Evolutionary conservation across 1,140 invertebrate species (phyloP).

Genomic region (Atopsyche davidsoni): DNA sequence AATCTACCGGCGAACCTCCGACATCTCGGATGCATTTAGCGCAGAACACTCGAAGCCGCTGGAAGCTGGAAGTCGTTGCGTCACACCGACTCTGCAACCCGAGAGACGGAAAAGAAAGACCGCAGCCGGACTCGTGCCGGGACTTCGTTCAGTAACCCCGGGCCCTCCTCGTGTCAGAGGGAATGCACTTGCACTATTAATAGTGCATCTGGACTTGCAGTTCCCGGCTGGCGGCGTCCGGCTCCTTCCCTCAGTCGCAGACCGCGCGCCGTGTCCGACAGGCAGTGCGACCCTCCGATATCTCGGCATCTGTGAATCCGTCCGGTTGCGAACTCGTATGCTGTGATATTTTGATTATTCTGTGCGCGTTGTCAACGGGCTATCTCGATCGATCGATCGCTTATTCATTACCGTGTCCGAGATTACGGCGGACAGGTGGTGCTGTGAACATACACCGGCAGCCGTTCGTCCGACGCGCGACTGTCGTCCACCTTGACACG

Average conservation of each 20-base stretch:
- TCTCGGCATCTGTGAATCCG: no score
- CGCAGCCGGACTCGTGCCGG: neutral
- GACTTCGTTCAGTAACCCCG: constrained; percentile 13
- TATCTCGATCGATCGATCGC: neutral
- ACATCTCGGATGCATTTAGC: neutral
- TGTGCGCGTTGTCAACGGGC: neutral
- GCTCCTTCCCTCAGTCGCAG: neutral
- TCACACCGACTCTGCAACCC: neutral
- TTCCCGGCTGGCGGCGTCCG: neutral
- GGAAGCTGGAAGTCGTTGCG: no score
- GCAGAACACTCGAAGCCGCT: constrained; percentile 5
- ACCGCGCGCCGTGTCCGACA: no score
- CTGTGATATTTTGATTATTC: neutral
- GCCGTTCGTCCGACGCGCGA: neutral
- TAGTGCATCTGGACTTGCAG: no score
- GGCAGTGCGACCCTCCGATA: no score
- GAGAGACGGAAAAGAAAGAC: neutral
- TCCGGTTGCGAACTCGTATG: neutral
- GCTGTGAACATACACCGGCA: neutral
- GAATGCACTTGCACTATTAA: constrained; percentile 7
- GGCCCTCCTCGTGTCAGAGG: no score
- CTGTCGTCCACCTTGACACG: constrained; percentile 25
- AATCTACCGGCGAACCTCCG: neutral
- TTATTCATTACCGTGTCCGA: neutral
- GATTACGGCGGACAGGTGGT: neutral